phyloP scores from a whole-genome alignment of 2,888 invertebrate genomes.

The Sinopyrophorus schimmeli region DNA sequence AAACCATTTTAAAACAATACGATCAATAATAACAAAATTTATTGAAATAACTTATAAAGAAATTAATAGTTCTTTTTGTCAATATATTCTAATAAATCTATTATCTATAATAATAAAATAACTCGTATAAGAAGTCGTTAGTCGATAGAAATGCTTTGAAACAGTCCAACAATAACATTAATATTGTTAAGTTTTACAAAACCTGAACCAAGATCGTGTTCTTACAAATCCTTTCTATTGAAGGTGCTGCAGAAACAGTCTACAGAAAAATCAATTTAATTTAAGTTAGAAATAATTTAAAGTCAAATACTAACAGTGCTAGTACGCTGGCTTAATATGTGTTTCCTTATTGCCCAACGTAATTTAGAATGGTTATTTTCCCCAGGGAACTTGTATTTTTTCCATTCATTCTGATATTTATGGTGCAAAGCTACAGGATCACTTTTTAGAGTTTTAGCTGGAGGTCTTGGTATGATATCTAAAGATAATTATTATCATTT shows the following conservation, averaged over 20 bases:
- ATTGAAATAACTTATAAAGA: no score
- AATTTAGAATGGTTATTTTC: slow-evolving; percentile 68
- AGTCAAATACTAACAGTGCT: slow-evolving; percentile 51
- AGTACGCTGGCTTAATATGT: slow-evolving; percentile 66
- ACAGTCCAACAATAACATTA: no score
- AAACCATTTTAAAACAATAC: no score
- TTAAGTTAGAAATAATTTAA: neutral
- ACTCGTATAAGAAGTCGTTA: no score
- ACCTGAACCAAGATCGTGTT: no score
- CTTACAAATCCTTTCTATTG: slow-evolving; percentile 11
- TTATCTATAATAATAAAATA: no score
- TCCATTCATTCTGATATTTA: slow-evolving; percentile 75
- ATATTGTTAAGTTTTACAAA: no score
- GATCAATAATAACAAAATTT: no score
- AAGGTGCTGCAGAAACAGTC: slow-evolving; percentile 12
- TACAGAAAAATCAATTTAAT: neutral
- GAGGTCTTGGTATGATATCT: slow-evolving; percentile 17
- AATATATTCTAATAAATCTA: no score
- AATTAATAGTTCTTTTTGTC: no score
- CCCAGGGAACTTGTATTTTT: slow-evolving; percentile 74
- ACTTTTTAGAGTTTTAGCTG: slow-evolving; percentile 51
- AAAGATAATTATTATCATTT: neutral
- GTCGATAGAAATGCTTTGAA: no score
- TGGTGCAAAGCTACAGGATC: slow-evolving; percentile 80
- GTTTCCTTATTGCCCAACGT: slow-evolving; percentile 72